Evolutionary conservation across 2,888 invertebrate genomes (phyloP).

Genomic region (Campoplex nolae): DNA sequence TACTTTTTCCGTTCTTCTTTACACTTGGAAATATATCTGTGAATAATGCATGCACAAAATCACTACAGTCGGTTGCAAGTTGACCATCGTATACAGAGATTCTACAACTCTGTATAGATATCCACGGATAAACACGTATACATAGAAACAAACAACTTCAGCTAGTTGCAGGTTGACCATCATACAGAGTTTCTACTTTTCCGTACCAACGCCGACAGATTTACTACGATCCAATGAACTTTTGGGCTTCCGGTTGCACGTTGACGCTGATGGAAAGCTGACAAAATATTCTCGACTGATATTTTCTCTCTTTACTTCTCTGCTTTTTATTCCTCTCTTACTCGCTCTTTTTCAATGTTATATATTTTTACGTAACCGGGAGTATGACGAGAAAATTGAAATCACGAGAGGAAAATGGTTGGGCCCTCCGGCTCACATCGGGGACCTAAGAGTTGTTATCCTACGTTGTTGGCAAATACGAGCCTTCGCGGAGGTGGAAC

Average conservation of each 20-base stretch:
- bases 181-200: background rate
- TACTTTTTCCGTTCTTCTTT: background rate
- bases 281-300: slow-evolving; percentile 32
- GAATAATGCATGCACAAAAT: background rate
- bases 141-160: background rate
- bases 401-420: slow-evolving; percentile 52
- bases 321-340: background rate
- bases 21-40: background rate
- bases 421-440: slow-evolving; percentile 27
- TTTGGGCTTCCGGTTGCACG: slow-evolving; percentile 30
- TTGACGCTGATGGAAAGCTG: slow-evolving; percentile 38
- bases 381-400: slow-evolving; percentile 40
- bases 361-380: slow-evolving; percentile 12
- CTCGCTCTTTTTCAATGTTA: background rate
- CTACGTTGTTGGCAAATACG: slow-evolving; percentile 38
- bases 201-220: background rate
- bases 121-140: background rate
- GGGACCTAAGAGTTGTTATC: slow-evolving; percentile 47
- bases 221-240: slow-evolving; percentile 43
- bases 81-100: background rate
- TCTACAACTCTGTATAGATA: background rate
- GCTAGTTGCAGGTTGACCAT: background rate
- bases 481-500: slow-evolving; percentile 20
- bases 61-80: background rate
- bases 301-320: slow-evolving; percentile 11